phyloP scores from a whole-genome alignment of 2,797 vertebrate genomes.

The Nannoperca australis region DNA sequence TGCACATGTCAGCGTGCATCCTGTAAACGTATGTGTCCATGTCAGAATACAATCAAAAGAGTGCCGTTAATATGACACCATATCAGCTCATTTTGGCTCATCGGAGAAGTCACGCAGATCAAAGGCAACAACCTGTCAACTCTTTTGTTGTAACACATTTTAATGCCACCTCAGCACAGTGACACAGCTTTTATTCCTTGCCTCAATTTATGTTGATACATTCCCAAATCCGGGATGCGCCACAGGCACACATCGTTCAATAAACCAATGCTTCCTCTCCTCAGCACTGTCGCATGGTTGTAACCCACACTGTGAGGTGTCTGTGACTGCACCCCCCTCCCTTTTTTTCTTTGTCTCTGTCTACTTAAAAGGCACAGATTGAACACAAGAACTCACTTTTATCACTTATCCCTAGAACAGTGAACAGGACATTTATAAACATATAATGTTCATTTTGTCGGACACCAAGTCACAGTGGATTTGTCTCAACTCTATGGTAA shows the following conservation, averaged over 20 bases:
- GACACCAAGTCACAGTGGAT: no score
- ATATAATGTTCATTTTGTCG: no score
- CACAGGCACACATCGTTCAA: slow-evolving; percentile 63
- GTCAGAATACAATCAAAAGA: slow-evolving; percentile 1
- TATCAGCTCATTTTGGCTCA: slow-evolving; percentile 28
- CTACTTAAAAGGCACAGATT: slow-evolving; percentile 34
- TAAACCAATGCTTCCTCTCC: slow-evolving; percentile 66
- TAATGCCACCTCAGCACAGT: slow-evolving; percentile 64
- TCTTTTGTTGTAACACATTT: slow-evolving; percentile 51
- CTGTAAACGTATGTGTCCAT: slow-evolving; percentile 1
- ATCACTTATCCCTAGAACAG: no score
- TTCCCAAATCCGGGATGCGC: slow-evolving; percentile 70
- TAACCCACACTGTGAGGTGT: slow-evolving; percentile 33
- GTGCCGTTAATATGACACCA: neutral
- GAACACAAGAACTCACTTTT: no score
- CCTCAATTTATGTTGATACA: slow-evolving; percentile 73
- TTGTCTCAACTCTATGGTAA: no score
- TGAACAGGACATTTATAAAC: no score
- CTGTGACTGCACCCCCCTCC: slow-evolving; percentile 2
- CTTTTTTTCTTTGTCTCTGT: slow-evolving; percentile 32
- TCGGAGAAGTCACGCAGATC: slow-evolving; percentile 47
- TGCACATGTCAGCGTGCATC: neutral
- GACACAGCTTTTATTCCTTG: slow-evolving; percentile 74
- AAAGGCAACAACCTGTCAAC: slow-evolving; percentile 55
- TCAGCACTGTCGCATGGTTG: slow-evolving; percentile 40